Evolutionary conservation across 1,140 invertebrate species (phyloP), one percentile per base, ranked within the genome.

Genomic region (Maniola jurtina): DNA sequence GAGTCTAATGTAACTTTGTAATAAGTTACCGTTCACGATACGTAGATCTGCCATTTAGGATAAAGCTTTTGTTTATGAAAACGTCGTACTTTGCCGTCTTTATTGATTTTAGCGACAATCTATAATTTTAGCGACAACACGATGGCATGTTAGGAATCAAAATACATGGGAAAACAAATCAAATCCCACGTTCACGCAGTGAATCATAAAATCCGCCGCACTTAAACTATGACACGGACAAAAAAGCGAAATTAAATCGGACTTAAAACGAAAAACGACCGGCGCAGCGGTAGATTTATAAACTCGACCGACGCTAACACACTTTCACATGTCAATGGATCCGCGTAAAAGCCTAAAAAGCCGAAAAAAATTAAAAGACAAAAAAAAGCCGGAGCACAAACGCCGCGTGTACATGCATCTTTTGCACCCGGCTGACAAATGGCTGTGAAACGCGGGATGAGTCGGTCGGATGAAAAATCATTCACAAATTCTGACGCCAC

Each of bases 241-340:
- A 73, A 74, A 79, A 72, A 57, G 47, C 63, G 62, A 36, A 76
- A 80, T 76, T 75, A 82, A 86, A 83, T 81, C 75, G 48, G 68
- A 67, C 75, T 79, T 75, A 74, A 82, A 68, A 66, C 61, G 71
- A 78, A 80, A 82, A 81, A 78, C 73, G 71, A 69, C 71, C 71
- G 57, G 57, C 71, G 68, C 56, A 52, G 56, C 68, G 61, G 70
- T 74, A 81, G 86, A 87, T 90, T 85, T 87, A 88, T 88, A 85
- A 83, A 89, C 84, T 76, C 61, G 73, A 70, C 76, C 75, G 81
- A 79, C 81, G 80, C 84, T 88, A 90, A 90, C 88, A 88, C 83
- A 88, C 84, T 90, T 88, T 84, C 83, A 80, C 85, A 84, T 89
- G 86, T 89, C 86, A 86, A 87, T 89, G 85, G 81, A 80, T 81